A percentile compares a stretch with the other conserved stretches of the same genome.
Evolutionary conservation across 2,888 invertebrate genomes (phyloP).

Genomic region (Ophioninae sp.): DNA sequence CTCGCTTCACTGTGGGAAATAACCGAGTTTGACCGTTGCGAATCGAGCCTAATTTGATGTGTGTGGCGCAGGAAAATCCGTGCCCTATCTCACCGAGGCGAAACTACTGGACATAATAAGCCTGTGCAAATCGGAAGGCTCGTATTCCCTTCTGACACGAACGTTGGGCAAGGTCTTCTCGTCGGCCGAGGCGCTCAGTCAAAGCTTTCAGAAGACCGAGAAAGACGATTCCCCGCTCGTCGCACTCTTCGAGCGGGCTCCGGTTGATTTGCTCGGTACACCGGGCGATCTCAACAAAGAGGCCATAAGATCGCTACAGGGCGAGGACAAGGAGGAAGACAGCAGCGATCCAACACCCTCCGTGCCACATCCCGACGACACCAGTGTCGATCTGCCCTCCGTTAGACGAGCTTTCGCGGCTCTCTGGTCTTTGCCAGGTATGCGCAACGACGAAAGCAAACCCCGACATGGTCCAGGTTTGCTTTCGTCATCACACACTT

Average conservation of each 20-base stretch:
- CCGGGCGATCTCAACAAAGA: constrained; percentile 86
- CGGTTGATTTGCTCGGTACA: constrained; percentile 80
- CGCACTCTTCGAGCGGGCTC: constrained; percentile 83
- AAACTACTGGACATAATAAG: constrained; percentile 89
- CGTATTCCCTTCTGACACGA: constrained; percentile 88
- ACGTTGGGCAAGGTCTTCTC: constrained; percentile 91
- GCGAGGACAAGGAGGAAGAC: constrained; percentile 95
- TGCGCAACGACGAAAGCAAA: not conserved
- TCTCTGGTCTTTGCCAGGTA: constrained; percentile 80
- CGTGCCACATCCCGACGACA: constrained; percentile 78
- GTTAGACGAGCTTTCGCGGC: constrained; percentile 87
- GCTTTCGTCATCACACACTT: not conserved
- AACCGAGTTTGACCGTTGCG: not conserved
- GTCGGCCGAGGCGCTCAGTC: constrained; percentile 86
- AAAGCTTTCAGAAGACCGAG: constrained; percentile 86
- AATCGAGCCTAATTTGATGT: constrained; percentile 50
- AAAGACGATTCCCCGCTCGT: constrained; percentile 81
- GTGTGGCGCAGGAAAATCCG: constrained; percentile 76
- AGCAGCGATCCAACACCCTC: constrained; percentile 83
- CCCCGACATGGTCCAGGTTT: not conserved
- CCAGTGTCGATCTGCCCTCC: constrained; percentile 86
- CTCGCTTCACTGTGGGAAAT: not conserved
- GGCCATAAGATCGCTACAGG: constrained; percentile 87
- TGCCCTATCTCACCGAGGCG: constrained; percentile 88
- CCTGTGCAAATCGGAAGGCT: constrained; percentile 86